These are phyloP conservation scores for Hirtodrosophila confusa DNA, from an alignment of 2,888 invertebrate genomes.

Conservation along the genomic window DNA sequence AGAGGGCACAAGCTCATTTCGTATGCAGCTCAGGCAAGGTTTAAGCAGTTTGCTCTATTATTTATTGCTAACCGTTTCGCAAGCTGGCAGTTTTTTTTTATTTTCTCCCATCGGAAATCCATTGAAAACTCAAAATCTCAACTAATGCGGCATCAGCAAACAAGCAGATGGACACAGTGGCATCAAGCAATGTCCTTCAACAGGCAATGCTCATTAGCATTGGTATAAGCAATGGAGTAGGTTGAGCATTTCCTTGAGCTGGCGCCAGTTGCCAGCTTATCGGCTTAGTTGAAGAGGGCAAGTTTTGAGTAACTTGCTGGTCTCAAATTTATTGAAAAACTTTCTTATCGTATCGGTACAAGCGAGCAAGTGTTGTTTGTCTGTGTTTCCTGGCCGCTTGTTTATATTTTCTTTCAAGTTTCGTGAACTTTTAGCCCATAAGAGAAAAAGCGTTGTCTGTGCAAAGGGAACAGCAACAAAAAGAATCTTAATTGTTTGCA, in stretches of 20 bases:
- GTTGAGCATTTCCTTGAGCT: constrained; percentile 8
- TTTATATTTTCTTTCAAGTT: constrained; percentile 67
- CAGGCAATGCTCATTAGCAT: constrained; percentile 64
- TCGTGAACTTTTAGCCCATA: constrained; percentile 60
- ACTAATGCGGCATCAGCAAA: constrained; percentile 77
- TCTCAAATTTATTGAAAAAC: constrained; percentile 79
- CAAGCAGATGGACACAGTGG: constrained; percentile 40
- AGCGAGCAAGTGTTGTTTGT: constrained; percentile 46
- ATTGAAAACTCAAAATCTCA: constrained; percentile 73
- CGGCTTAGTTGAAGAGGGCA: constrained; percentile 59
- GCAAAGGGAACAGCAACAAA: constrained; percentile 27
- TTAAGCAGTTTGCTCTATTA: constrained; percentile 77
- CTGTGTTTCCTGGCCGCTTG: constrained; percentile 44
- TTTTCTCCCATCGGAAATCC: constrained; percentile 37
- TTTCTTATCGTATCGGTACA: constrained; percentile 75
- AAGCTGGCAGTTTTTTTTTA: constrained; percentile 47
- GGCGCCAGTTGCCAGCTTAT: constrained; percentile 67
- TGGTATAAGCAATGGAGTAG: constrained; percentile 10
- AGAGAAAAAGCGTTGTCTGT: constrained; percentile 35
- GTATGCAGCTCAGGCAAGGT: constrained; percentile 74
- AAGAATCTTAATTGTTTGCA: constrained; percentile 75
- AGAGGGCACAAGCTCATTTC: constrained; percentile 56
- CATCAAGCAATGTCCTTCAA: constrained; percentile 59
- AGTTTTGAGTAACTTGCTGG: constrained; percentile 68
- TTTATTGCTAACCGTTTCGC: constrained; percentile 71